These are phyloP conservation scores for Cantharis lateralis DNA, from an alignment of 2,888 invertebrate genomes.

Conservation along the genomic window DNA sequence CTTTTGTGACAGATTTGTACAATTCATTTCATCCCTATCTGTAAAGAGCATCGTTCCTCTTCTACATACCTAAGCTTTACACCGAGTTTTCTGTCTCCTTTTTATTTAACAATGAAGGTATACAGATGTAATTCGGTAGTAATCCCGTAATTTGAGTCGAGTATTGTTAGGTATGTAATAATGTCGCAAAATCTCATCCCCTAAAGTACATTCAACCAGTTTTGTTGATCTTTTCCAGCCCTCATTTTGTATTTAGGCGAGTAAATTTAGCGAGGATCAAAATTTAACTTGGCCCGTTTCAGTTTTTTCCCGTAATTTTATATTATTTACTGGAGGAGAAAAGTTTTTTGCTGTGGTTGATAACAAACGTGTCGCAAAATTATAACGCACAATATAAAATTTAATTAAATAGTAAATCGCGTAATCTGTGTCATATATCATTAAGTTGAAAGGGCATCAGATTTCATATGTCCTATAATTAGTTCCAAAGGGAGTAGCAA, in stretches of 20 bases:
- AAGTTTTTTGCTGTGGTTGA: background rate
- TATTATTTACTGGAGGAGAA: background rate
- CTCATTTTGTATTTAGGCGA: conserved; percentile 6
- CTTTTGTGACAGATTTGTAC: conserved; percentile 37
- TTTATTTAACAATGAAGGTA: conserved; percentile 5
- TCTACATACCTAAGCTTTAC: background rate
- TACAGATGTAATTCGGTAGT: conserved; percentile 37
- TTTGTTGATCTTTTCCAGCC: conserved; percentile 47
- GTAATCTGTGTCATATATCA: conserved; percentile 50
- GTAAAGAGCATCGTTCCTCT: conserved; percentile 3
- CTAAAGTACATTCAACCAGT: conserved; percentile 38
- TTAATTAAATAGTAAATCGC: conserved; percentile 49
- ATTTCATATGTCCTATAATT: conserved; percentile 57
- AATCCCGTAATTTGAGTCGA: conserved; percentile 51
- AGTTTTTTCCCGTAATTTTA: background rate
- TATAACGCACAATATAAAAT: background rate
- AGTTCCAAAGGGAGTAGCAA: conserved; percentile 54
- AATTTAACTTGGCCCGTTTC: background rate
- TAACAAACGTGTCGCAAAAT: background rate
- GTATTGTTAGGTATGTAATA: conserved; percentile 49
- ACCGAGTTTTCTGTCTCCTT: background rate
- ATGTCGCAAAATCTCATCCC: conserved; percentile 50
- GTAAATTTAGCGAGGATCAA: background rate
- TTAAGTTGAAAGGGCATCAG: conserved; percentile 42
- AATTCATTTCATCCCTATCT: conserved; percentile 32